Evolutionary conservation across 2,113 vertebrate species (phyloP).

Genomic region (Chaetodon trifascialis): DNA sequence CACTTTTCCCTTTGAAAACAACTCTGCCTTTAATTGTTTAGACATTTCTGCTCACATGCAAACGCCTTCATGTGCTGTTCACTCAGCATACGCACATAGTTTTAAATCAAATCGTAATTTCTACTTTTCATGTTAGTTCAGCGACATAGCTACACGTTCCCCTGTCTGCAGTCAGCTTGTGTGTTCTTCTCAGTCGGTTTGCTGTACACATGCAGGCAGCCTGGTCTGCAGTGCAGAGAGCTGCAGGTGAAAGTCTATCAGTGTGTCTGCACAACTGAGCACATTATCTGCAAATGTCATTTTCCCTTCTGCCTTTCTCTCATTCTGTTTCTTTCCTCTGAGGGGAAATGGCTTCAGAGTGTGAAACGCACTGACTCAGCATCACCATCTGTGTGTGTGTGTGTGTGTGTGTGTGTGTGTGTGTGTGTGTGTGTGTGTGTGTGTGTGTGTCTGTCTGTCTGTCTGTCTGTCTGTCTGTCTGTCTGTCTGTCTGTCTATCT

Average conservation of each 20-base stretch:
- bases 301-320: slow-evolving; percentile 16
- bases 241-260: slow-evolving; percentile 12
- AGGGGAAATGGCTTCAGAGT: slow-evolving; percentile 28
- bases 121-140: not conserved
- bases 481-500: too few relatives aligned
- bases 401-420: slow-evolving; percentile 11
- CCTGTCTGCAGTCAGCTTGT: not conserved
- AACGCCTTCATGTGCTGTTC: too few relatives aligned
- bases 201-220: not conserved
- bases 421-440: not conserved
- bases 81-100: not conserved
- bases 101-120: not conserved
- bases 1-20: not conserved
- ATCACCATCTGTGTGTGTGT: slow-evolving; percentile 14
- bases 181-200: not conserved
- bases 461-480: too few relatives aligned
- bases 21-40: too few relatives aligned
- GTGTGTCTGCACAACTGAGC: slow-evolving; percentile 22
- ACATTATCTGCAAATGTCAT: slow-evolving; percentile 35
- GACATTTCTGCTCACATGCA: not conserved
- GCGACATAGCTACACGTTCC: too few relatives aligned
- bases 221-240: not conserved
- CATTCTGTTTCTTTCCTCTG: slow-evolving; percentile 17
- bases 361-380: slow-evolving; percentile 60
- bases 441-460: too few relatives aligned